These are phyloP conservation scores for Drepana arcuata DNA, from an alignment of 1,140 invertebrate species.

Conservation along the genomic window DNA sequence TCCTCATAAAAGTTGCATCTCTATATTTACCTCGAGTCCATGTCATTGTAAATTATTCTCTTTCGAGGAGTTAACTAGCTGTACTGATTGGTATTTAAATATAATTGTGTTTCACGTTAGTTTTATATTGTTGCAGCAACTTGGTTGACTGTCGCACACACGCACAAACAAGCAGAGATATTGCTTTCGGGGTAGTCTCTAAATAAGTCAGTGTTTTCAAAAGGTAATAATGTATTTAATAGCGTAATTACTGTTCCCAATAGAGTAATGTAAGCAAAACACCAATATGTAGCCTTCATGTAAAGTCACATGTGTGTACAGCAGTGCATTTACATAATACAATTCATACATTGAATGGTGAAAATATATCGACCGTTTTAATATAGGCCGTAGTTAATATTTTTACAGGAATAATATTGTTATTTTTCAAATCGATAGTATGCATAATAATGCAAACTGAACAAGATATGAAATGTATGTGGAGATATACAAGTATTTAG, in stretches of 20 bases:
- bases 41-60: slow-evolving; percentile 25
- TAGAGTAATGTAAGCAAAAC: slow-evolving; percentile 51
- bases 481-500: no score
- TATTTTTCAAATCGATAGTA: no score
- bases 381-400: no score
- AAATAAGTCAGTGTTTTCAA: slow-evolving; percentile 18
- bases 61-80: slow-evolving; percentile 31
- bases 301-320: no score
- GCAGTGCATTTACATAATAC: no score
- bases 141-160: slow-evolving; percentile 40
- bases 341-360: no score
- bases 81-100: slow-evolving; percentile 25
- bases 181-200: slow-evolving; percentile 44
- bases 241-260: slow-evolving; percentile 29
- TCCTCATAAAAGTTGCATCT: no score
- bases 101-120: slow-evolving; percentile 20
- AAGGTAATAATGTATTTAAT: no score
- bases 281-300: slow-evolving; percentile 61
- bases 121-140: slow-evolving; percentile 21
- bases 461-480: no score
- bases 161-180: slow-evolving; percentile 39
- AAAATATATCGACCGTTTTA: no score
- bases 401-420: no score
- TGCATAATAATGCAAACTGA: no score
- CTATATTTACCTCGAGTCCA: slow-evolving; percentile 22